Conservation (phyloP, 1,140 invertebrate genomes). For the Goniozus legneri region DNA sequence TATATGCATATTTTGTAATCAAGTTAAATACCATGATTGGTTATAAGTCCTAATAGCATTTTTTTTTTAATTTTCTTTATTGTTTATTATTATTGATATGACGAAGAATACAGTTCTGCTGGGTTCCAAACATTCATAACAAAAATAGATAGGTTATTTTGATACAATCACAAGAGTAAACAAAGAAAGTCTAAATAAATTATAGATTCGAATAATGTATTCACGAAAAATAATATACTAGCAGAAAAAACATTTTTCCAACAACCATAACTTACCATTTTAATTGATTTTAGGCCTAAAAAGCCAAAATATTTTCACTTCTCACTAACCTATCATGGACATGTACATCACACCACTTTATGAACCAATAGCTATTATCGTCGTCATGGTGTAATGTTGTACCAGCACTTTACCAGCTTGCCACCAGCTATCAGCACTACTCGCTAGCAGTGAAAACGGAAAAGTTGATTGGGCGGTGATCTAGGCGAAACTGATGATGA, state of each 20-base stretch:
- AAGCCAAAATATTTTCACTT: conserved; percentile 54
- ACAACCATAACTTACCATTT: conserved; percentile 46
- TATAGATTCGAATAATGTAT: neutral
- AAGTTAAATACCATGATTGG: neutral
- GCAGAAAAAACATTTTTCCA: neutral
- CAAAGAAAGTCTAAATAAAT: neutral
- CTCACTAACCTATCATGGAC: conserved; percentile 48
- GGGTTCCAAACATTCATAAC: conserved; percentile 12
- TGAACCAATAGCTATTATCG: too few species aligned
- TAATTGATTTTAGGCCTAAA: conserved; percentile 47
- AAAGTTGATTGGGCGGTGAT: too few species aligned
- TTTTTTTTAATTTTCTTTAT: conserved; percentile 5
- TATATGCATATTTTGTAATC: conserved; percentile 2
- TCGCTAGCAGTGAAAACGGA: too few species aligned
- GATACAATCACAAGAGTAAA: neutral
- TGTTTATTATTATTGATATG: neutral
- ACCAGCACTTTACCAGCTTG: too few species aligned
- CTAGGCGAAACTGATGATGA: too few species aligned
- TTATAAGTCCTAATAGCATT: neutral
- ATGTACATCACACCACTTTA: too few species aligned
- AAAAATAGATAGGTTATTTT: conserved; percentile 31
- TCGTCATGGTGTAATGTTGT: too few species aligned
- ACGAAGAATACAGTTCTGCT: neutral
- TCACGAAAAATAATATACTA: neutral
- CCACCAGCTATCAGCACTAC: too few species aligned